Base-by-base conservation (phyloP, 2,797 vertebrate genomes). In the Cirrhinus mrigala region DNA sequence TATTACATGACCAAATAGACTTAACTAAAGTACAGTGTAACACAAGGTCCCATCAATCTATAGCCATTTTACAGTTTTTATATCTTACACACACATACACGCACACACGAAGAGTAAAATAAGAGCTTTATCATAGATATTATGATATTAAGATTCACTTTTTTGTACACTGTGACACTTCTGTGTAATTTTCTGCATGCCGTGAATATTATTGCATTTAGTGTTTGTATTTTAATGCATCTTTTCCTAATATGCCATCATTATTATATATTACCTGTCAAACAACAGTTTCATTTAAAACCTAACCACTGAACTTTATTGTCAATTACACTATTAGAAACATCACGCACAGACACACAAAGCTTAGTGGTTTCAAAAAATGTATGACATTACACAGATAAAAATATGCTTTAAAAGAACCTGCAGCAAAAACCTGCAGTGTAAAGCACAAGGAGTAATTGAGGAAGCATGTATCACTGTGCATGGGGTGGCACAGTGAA, bases 401-500 rank as follows among this genome's bases (percentile, higher is more conserved):
- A 2, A 2, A 54, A 70, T n/a, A 44, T 24, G 10, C 9, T 48
- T 15, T 27, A 64, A 11, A 48, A 27, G 9, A 64, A 20, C 9
- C 60, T 81, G 10, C 3, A 70, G 50, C 66, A 27, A 10, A 18
- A 66, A 11, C 6, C 1, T 22, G 58, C 15, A 33, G 54, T 69
- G 48, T 8, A 54, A 66, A 54, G 64, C 12, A 24, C 24, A 9
- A 56, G 4, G 7, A 56, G 83, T 91, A 90, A 90, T 90, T 90
- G 86, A 46, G 50, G 2, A 24, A n/a, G 48, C 22, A 16, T 89
- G 20, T 68, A 68, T 86, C 86, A 90, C 69, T 89, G 91, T 92
- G 91, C 44, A 22, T 52, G 24, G 84, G 11, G 12, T 29, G 22
- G 4, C 88, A 92, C 91, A 83, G 86, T 90, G 87, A 76, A 84